Base-by-base conservation (phyloP, 2,888 invertebrate genomes). In the Hermodice carunculata region DNA sequence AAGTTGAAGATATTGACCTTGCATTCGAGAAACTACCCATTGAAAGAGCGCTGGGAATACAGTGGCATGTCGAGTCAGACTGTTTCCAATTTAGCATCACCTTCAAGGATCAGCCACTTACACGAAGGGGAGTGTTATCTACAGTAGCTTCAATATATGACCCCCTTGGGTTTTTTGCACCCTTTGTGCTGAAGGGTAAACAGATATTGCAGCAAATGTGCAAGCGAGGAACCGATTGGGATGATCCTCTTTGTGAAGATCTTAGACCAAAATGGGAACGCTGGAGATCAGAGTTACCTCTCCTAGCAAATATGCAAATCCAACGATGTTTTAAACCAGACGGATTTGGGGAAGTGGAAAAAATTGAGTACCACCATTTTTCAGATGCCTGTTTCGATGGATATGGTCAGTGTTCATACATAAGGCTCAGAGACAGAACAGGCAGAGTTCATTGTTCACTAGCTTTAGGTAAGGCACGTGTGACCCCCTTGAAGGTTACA, bases 121-220 rank as follows among this genome's bases (percentile, higher is more conserved):
- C 69, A 6, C 66, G 73, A 34, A 48, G 74, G 28, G 71, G 70
- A 8, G 53, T 76, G 2, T 32, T 76, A 1, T 70, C 73, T 2
- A 67, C 67, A 3, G 56, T 74, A 1, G 53, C 58, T 28, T 68
- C 66, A 0, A 46, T 75, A 1, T 72, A 71, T 56, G 74, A 76
- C 53, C 73, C 75, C 1, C 59, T 74, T 37, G 73, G 70, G 4
- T 52, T 76, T 29, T 59, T 76, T 24, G 43, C 73, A 1, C 74
- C 73, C 26, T 61, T 74, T 34, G 14, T 66, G 5, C 52, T 73
- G 11, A 34, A 54, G 3, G 68, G 66, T 8, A 74, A 72, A 42
- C 60, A 68, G 34, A 64, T 73, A 11, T 26, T 75, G 5, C 74
- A 74, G 43, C 19, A 65, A 29, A 46, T 73, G 49, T 74, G 71